A percentile compares a stretch with the other conserved stretches of the same genome.
Conservation (phyloP, 1,140 invertebrate species). For the Gonioctena quinquepunctata region DNA sequence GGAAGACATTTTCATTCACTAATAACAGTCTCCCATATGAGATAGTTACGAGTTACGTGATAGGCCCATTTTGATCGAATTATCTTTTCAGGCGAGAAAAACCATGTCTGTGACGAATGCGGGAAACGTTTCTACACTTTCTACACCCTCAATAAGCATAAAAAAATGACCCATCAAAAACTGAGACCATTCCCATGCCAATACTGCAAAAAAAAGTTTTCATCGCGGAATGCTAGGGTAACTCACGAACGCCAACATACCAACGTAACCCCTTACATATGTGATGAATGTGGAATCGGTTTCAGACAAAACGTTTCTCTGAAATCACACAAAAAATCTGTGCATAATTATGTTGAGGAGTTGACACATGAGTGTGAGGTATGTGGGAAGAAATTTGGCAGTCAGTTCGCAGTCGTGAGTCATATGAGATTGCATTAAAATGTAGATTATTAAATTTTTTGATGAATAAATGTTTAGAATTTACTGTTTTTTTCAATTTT, state of each 20-base stretch:
- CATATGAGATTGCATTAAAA: conserved; percentile 25
- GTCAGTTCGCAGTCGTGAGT: conserved; percentile 29
- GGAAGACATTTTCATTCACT: no score
- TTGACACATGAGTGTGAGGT: conserved; percentile 34
- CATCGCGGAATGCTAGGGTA: conserved; percentile 32
- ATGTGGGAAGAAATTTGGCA: conserved; percentile 36
- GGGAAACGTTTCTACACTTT: conserved; percentile 41
- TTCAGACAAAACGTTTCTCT: conserved; percentile 44
- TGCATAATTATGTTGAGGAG: conserved; percentile 39
- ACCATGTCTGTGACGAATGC: conserved; percentile 39
- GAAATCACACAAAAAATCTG: conserved; percentile 37
- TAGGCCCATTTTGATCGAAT: no score
- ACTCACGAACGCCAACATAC: conserved; percentile 44
- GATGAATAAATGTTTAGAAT: neutral
- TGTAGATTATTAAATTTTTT: neutral
- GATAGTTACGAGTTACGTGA: no score
- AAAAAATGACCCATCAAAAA: conserved; percentile 40
- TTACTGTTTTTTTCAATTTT: neutral
- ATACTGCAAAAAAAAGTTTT: conserved; percentile 40
- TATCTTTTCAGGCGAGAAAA: conserved; percentile 35
- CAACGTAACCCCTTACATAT: conserved; percentile 40
- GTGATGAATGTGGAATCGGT: conserved; percentile 39
- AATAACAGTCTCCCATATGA: no score
- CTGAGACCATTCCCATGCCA: conserved; percentile 37
- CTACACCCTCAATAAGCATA: conserved; percentile 41